Conservation (phyloP, 35 echinoderm and acorn worm genomes). For the Heliocidaris erythrogramma region DNA sequence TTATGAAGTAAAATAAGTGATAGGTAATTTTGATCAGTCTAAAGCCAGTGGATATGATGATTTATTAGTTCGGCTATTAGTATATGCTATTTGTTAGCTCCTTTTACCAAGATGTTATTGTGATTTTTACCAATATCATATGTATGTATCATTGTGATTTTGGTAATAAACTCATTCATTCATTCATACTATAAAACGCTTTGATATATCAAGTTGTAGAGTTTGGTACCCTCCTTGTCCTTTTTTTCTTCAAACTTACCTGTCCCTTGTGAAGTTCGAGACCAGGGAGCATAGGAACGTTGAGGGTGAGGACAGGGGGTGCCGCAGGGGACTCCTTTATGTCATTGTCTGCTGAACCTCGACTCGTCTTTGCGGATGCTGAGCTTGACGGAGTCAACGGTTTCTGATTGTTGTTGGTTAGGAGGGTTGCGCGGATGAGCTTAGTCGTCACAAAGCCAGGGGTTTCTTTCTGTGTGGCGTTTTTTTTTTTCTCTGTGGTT, state of each 20-base stretch:
- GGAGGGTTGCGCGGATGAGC: neutral
- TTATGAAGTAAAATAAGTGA: too few species aligned
- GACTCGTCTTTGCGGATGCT: neutral
- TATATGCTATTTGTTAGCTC: too few species aligned
- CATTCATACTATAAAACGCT: too few species aligned
- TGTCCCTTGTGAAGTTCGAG: conserved; percentile 17
- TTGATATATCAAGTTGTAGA: too few species aligned
- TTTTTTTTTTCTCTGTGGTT: neutral
- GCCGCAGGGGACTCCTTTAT: neutral
- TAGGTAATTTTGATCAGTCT: too few species aligned
- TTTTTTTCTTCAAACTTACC: neutral
- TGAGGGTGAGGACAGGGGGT: conserved; percentile 4
- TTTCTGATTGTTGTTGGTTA: neutral
- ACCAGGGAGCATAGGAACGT: neutral
- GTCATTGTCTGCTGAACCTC: neutral
- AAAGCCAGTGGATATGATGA: too few species aligned
- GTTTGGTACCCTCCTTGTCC: neutral
- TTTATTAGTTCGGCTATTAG: too few species aligned
- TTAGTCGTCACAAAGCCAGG: neutral
- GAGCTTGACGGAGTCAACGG: neutral
- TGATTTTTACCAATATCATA: too few species aligned
- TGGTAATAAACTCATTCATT: too few species aligned
- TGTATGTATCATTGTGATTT: too few species aligned
- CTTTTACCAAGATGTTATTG: too few species aligned
- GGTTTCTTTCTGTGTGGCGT: neutral